Conservation (phyloP, 2,888 invertebrate genomes). For the Epinotia nisella region DNA sequence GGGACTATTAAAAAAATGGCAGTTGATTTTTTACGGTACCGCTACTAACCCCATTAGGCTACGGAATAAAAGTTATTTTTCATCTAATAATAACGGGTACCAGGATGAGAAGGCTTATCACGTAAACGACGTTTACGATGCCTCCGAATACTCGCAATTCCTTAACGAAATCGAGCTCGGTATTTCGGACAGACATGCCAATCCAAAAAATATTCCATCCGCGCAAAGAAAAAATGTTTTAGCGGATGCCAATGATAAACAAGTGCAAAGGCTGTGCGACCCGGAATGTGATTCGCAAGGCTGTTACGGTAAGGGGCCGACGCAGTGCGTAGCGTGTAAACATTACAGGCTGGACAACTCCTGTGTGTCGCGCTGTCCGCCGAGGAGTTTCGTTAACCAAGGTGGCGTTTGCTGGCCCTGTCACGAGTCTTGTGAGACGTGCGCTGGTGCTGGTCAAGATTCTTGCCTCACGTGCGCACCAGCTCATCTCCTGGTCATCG, state of each 20-base stretch:
- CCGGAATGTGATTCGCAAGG: conserved; percentile 91
- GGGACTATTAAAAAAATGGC: conserved; percentile 97
- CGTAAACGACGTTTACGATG: conserved; percentile 87
- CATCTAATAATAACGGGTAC: conserved; percentile 75
- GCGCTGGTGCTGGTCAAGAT: conserved; percentile 94
- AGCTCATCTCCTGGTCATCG: conserved; percentile 92
- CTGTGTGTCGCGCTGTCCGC: conserved; percentile 93
- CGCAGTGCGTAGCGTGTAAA: conserved; percentile 93
- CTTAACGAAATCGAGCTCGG: conserved; percentile 80
- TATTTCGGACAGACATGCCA: conserved; percentile 86
- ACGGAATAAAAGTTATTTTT: conserved; percentile 83
- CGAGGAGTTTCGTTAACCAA: conserved; percentile 92
- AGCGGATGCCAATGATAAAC: conserved; percentile 86
- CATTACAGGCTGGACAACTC: conserved; percentile 93
- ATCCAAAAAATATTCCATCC: conserved; percentile 88
- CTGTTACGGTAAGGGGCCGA: conserved; percentile 93
- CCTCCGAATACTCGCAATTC: conserved; percentile 85
- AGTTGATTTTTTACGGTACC: conserved; percentile 98
- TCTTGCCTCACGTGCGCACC: conserved; percentile 94
- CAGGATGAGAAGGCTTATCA: conserved; percentile 83
- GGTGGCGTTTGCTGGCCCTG: conserved; percentile 94
- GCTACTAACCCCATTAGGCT: conserved; percentile 92
- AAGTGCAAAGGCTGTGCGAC: conserved; percentile 89
- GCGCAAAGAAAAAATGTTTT: conserved; percentile 85
- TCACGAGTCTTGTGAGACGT: conserved; percentile 94